These are phyloP conservation scores for Seriola dumerili DNA, from an alignment of 2,113 vertebrate species.

Conservation along the genomic window DNA sequence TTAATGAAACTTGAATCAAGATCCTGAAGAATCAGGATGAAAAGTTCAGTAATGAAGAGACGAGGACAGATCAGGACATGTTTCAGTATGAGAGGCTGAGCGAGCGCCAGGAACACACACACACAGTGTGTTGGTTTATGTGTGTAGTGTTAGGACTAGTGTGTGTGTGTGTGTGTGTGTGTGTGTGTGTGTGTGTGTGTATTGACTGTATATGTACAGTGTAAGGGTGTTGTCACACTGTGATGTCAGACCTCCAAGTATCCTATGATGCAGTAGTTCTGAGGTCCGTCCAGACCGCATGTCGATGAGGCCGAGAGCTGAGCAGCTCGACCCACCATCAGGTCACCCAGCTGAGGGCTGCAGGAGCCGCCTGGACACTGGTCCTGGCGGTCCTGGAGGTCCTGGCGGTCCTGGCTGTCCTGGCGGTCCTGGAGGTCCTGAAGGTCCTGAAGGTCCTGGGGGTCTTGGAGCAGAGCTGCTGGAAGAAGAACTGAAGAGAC, in stretches of 20 bases:
- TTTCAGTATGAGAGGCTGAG: constrained; percentile 59
- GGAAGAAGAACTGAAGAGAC: constrained; percentile 76
- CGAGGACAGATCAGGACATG: constrained; percentile 78
- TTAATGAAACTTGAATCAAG: neutral
- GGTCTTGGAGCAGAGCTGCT: constrained; percentile 61
- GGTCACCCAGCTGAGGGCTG: constrained; percentile 84
- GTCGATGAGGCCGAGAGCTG: constrained; percentile 89
- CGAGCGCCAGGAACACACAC: constrained; percentile 26
- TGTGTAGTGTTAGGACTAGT: no score
- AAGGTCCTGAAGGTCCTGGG: constrained; percentile 72
- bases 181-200: no score
- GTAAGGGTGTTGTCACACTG: no score
- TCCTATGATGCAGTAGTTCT: constrained; percentile 92
- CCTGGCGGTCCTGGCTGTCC: constrained; percentile 52
- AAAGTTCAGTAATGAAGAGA: constrained; percentile 6
- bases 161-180: no score
- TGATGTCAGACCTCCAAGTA: constrained; percentile 87
- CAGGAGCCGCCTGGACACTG: constrained; percentile 74
- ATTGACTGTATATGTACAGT: no score
- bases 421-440: constrained; percentile 74
- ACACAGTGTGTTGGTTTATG: no score
- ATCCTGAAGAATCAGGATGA: neutral
- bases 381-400: constrained; percentile 23
- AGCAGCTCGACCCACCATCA: constrained; percentile 86
- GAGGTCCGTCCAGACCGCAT: constrained; percentile 84